phyloP scores from a whole-genome alignment of 2,797 vertebrate species.

The Sebastes iracundus region DNA sequence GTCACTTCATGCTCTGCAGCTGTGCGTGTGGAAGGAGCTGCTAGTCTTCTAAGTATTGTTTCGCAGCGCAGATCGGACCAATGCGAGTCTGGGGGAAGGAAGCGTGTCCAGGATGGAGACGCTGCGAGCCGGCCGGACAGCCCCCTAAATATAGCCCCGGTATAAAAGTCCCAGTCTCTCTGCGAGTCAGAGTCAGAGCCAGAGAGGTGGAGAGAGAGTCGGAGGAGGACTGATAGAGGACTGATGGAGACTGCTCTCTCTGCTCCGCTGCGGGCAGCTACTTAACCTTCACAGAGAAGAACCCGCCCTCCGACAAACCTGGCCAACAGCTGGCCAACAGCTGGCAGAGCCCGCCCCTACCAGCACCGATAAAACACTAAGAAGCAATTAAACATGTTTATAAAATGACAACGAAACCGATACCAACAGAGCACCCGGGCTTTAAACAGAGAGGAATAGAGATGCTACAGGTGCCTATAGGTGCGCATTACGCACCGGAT shows the following conservation, averaged over 20 bases:
- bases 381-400: slow-evolving; percentile 43
- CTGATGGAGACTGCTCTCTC: slow-evolving; percentile 33
- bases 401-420: slow-evolving; percentile 19
- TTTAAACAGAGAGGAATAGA: not conserved
- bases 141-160: slow-evolving; percentile 93
- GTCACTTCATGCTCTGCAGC: slow-evolving; percentile 58
- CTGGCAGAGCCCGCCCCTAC: slow-evolving; percentile 16
- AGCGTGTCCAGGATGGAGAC: slow-evolving; percentile 89
- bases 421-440: not conserved
- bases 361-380: not conserved
- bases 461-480: slow-evolving; percentile 4
- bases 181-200: slow-evolving; percentile 45
- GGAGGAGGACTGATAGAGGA: not conserved
- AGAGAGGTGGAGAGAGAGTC: slow-evolving; percentile 14
- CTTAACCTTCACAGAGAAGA: slow-evolving; percentile 47
- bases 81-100: slow-evolving; percentile 84
- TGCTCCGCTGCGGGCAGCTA: slow-evolving; percentile 33
- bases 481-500: not conserved
- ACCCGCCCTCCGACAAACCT: slow-evolving; percentile 52
- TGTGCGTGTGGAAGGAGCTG: slow-evolving; percentile 54
- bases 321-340: slow-evolving; percentile 36
- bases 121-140: slow-evolving; percentile 77
- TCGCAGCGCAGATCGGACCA: slow-evolving; percentile 77
- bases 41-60: slow-evolving; percentile 77
- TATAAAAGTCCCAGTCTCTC: slow-evolving; percentile 86